Base-by-base conservation (phyloP, 2,797 vertebrate species). In the Cygnus olor region DNA sequence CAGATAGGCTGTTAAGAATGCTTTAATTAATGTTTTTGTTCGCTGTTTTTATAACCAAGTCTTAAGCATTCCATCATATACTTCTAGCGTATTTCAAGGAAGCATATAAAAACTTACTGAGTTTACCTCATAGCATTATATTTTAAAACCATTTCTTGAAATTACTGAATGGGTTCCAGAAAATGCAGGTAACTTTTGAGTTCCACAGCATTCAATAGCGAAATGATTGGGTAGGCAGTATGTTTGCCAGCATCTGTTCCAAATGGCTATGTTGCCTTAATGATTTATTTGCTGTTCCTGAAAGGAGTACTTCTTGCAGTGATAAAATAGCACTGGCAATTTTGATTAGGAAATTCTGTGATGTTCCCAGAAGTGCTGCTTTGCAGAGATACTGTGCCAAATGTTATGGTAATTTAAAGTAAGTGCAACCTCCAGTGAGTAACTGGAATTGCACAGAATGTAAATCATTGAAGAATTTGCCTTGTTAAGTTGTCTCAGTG, bases 351-450 rank as follows among this genome's bases (percentile, higher is more conserved):
- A 91, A 93, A 80, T 80, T 30, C 78, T 91, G 0, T 81, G 61
- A 65, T 92, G 65, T 91, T 95, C 74, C 90, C 64, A 91, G 94
- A 90, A 92, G 60, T 76, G 22, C 76, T 86, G 69, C 90, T 95
- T 93, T 95, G 57, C 81, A 90, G 89, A 88, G 71, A 83, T 88
- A 78, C 1, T 2, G 42, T 93, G 69, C 71, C 86, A 89, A 88
- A 68, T 47, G 36, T 86, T 90, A 54, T 5, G 17, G 70, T 84
- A 76, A 95, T 89, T 88, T 92, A 45, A 82, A 93, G 28, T 80
- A 69, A 93, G 61, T 87, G 42, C 71, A 91, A 32, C 18, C 21
- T 19, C 71, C 44, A 14, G 38, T 66, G 58, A 93, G 72, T 91
- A 77, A 51, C n/a, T 93, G 68, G 47, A 72, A 87, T 69, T 36